Evolutionary conservation across 1,140 invertebrate species (phyloP), one percentile per base, ranked within the genome.

Genomic region (Teleopsis dalmanni): DNA sequence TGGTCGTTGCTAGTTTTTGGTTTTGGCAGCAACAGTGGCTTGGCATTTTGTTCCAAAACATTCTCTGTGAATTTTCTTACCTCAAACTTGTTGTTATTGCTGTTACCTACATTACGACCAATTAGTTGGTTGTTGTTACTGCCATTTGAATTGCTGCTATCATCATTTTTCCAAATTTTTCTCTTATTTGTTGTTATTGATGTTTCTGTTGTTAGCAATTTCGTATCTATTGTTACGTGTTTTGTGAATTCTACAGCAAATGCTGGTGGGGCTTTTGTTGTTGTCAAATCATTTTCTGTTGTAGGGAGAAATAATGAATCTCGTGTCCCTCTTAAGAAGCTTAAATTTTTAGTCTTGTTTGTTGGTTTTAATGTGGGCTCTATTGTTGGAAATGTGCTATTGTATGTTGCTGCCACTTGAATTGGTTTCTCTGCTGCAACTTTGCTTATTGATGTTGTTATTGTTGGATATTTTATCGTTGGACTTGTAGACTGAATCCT

Each of bases 401-500:
- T 29, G 27, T 7, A 7, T 29, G 7, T 19, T 21, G 26, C 16
- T 43, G 41, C n/a, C n/a, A n/a, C n/a, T 31, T 43, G 41, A 29
- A 9, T 19, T 16, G 26, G 8, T 14, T 29, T 29, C 13, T 29
- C 27, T 21, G 6, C 8, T 21, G 26, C 22, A 2, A 11, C 25
- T 21, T 16, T 21, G 10, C 10, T 4, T 21, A 9, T 43, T 18
- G 22, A 31, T 2, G 26, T 13, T 21, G 9, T 19, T 3, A n/a
- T 43, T 42, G 25, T 42, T 42, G 14, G 40, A 23, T 42, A 27
- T 29, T 16, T 43, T 29, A 14, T 26, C 38, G 13, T 14, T 43
- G 10, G 22, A 27, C 25, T 42, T 42, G 27, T 29, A 8, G 7
- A 8, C 7, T 29, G 7, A 13, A 19, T 27, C 14, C 31, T 42